Percentiles rank a stretch among this genome's conserved stretches.
Conservation (phyloP, 2,797 vertebrate species). For the Sarcoramphus papa region DNA sequence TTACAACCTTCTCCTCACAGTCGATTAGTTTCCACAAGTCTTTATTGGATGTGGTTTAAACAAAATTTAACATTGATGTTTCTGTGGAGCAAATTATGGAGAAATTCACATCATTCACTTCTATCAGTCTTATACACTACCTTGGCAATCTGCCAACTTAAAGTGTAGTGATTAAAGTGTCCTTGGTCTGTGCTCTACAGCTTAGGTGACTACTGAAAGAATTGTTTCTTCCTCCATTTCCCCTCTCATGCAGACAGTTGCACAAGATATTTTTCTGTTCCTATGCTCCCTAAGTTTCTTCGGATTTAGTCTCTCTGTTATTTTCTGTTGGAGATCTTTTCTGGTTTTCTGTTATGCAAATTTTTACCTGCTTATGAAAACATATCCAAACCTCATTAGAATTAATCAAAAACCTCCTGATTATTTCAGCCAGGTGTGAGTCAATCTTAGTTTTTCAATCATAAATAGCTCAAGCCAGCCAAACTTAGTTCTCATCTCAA, state of each 20-base stretch:
- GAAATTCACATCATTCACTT: neutral
- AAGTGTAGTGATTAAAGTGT: neutral
- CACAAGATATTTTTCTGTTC: neutral
- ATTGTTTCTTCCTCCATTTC: neutral
- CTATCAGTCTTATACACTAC: neutral
- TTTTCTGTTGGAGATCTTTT: neutral
- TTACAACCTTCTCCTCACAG: conserved; percentile 32
- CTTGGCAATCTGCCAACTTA: neutral
- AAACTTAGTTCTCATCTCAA: neutral
- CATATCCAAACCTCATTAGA: neutral
- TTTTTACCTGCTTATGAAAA: neutral
- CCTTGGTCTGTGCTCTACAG: neutral
- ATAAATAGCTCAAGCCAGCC: neutral
- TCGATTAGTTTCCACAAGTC: conserved; percentile 10
- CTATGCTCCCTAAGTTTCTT: neutral
- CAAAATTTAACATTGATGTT: conserved; percentile 2
- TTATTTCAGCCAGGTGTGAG: neutral
- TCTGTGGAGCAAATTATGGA: neutral
- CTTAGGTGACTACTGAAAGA: neutral
- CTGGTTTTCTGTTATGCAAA: neutral
- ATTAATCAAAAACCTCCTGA: neutral
- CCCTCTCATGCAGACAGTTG: neutral
- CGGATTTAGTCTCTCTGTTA: neutral
- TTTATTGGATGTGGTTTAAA: conserved; percentile 33
- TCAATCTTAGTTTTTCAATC: neutral